Evolutionary conservation across 1,140 invertebrate species (phyloP).

Genomic region (Vollenhovia emeryi): DNA sequence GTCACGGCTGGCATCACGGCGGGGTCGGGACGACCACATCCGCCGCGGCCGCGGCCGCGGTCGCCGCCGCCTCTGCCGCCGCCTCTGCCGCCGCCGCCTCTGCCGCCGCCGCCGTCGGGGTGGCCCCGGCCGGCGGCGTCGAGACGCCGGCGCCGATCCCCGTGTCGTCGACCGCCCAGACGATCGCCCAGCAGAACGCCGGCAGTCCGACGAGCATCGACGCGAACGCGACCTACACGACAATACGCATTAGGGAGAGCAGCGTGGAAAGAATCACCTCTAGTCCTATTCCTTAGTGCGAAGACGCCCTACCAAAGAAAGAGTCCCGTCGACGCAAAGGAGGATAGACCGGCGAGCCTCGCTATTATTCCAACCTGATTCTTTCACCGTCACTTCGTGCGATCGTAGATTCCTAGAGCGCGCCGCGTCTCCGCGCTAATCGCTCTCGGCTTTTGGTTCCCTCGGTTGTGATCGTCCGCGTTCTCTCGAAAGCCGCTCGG

Average conservation of each 20-base stretch:
- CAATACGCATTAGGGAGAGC: constrained; percentile 84
- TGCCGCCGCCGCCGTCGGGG: neutral
- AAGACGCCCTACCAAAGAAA: constrained; percentile 26
- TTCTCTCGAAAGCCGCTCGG: neutral
- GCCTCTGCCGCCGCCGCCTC: neutral
- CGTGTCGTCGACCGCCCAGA: constrained; percentile 68
- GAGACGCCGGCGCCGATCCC: constrained; percentile 57
- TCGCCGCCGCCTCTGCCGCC: neutral
- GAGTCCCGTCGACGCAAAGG: constrained; percentile 68
- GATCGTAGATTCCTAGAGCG: neutral
- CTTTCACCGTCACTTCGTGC: neutral
- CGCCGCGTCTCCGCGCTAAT: neutral
- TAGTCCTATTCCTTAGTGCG: constrained; percentile 85
- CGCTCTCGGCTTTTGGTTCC: neutral
- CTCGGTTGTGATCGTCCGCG: neutral
- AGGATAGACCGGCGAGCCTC: constrained; percentile 46
- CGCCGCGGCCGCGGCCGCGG: constrained; percentile 25
- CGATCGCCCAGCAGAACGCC: constrained; percentile 69
- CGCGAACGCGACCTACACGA: constrained; percentile 80
- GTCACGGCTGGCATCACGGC: constrained; percentile 83
- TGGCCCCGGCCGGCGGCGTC: constrained; percentile 75
- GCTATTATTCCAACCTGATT: neutral
- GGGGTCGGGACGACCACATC: constrained; percentile 74
- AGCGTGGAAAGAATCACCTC: constrained; percentile 85
- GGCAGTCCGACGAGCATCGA: constrained; percentile 70